Conservation (phyloP, 2,888 invertebrate species). For the Acanthacorydalis orientalis region DNA sequence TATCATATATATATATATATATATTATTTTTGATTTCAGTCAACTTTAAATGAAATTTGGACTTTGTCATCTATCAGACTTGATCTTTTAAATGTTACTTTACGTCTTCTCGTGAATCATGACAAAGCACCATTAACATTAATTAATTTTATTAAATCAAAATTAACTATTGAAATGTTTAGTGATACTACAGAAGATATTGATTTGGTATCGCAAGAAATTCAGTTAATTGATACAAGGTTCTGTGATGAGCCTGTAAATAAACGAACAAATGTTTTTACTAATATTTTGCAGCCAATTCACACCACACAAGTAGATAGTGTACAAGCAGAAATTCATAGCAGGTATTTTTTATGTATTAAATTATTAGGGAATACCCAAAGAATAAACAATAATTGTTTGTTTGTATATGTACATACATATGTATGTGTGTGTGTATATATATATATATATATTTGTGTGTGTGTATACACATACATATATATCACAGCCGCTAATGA, state of each 20-base stretch:
- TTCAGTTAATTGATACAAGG: slow-evolving; percentile 62
- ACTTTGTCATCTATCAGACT: slow-evolving; percentile 63
- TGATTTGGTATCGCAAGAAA: slow-evolving; percentile 84
- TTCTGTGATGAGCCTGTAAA: slow-evolving; percentile 47
- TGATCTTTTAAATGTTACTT: slow-evolving; percentile 71
- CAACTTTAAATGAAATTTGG: slow-evolving; percentile 40
- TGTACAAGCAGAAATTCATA: slow-evolving; percentile 61
- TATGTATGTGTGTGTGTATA: too few species aligned
- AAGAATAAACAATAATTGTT: background rate
- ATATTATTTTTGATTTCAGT: slow-evolving; percentile 13
- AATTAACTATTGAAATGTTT: slow-evolving; percentile 67
- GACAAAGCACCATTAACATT: slow-evolving; percentile 52
- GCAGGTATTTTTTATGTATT: slow-evolving; percentile 23
- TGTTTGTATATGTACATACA: too few species aligned
- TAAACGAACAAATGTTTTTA: slow-evolving; percentile 69
- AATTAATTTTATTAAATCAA: slow-evolving; percentile 82
- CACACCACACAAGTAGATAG: slow-evolving; percentile 28
- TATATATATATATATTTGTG: too few species aligned
- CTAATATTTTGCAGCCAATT: slow-evolving; percentile 72
- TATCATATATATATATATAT: background rate
- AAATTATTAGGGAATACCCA: background rate
- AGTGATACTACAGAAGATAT: slow-evolving; percentile 83
- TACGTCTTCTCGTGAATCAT: slow-evolving; percentile 47
- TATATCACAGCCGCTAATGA: too few species aligned
- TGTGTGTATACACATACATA: too few species aligned